phyloP scores from a whole-genome alignment of 2,888 invertebrate species.

The Chouioia cunea region DNA sequence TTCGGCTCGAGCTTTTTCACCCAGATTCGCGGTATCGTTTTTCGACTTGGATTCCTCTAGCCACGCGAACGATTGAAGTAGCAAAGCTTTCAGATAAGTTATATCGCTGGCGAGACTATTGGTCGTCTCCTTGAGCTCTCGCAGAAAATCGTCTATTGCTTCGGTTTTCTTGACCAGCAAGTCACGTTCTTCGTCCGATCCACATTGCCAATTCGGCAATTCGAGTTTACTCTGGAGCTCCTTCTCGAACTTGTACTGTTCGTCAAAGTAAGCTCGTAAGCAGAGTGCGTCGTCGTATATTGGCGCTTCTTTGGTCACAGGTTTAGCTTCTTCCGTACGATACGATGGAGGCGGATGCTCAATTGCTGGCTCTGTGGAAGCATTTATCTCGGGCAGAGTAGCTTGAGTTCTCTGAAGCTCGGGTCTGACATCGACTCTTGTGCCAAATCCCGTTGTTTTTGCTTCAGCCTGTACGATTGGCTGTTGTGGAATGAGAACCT shows the following conservation, averaged over 20 bases:
- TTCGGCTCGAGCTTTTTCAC: constrained; percentile 75
- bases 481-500: constrained; percentile 1
- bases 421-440: constrained; percentile 2
- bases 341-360: constrained; percentile 34
- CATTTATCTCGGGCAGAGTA: constrained; percentile 41
- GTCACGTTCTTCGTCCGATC: constrained; percentile 73
- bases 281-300: constrained; percentile 57
- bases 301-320: constrained; percentile 48
- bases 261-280: constrained; percentile 60
- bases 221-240: constrained; percentile 59
- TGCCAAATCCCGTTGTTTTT: constrained; percentile 30
- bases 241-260: constrained; percentile 61
- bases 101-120: constrained; percentile 75
- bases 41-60: constrained; percentile 72
- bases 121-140: constrained; percentile 75
- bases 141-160: constrained; percentile 73
- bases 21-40: constrained; percentile 56
- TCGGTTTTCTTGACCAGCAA: constrained; percentile 70
- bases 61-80: constrained; percentile 73
- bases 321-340: not conserved
- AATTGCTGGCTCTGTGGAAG: constrained; percentile 31
- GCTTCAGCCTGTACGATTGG: constrained; percentile 28
- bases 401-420: constrained; percentile 19
- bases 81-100: constrained; percentile 70
- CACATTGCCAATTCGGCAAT: constrained; percentile 68